Evolutionary conservation across 1,140 invertebrate genomes (phyloP).

Genomic region (Ericerus pela): DNA sequence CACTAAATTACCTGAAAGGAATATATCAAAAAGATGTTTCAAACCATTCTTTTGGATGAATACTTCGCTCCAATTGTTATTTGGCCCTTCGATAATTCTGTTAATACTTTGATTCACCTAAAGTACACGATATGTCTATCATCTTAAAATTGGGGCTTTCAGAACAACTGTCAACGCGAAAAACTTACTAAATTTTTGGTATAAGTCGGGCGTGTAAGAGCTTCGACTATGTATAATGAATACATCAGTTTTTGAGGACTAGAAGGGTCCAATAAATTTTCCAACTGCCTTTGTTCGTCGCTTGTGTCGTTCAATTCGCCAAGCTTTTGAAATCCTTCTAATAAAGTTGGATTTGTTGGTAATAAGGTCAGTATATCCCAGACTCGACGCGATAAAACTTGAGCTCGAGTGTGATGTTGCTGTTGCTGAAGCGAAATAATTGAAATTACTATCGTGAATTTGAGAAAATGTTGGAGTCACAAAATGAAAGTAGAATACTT

Average conservation of each 20-base stretch:
- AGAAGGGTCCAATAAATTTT: conserved; percentile 62
- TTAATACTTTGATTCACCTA: conserved; percentile 3
- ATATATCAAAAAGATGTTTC: conserved; percentile 76
- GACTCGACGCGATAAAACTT: conserved; percentile 71
- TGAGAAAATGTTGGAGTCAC: conserved; percentile 4
- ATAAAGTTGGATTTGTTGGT: conserved; percentile 69
- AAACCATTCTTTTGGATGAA: conserved; percentile 78
- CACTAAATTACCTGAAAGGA: conserved; percentile 67
- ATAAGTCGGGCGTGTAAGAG: conserved; percentile 34
- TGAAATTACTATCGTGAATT: conserved; percentile 1
- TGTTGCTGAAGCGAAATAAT: conserved; percentile 40
- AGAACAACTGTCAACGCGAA: too few relatives aligned
- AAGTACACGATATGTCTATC: too few relatives aligned
- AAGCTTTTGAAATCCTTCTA: conserved; percentile 66
- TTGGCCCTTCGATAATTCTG: conserved; percentile 18
- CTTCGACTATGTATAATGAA: conserved; percentile 80
- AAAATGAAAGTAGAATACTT: conserved; percentile 22
- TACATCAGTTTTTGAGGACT: conserved; percentile 91
- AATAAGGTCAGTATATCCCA: conserved; percentile 87
- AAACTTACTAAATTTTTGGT: conserved; percentile 9
- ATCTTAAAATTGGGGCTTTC: too few relatives aligned
- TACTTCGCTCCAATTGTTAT: conserved; percentile 48
- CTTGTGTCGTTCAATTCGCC: conserved; percentile 19
- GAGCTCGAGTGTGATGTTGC: conserved; percentile 76
- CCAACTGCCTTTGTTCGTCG: conserved; percentile 31